Evolutionary conservation across 2,888 invertebrate genomes (phyloP).

Genomic region (Plagodis pulveraria): DNA sequence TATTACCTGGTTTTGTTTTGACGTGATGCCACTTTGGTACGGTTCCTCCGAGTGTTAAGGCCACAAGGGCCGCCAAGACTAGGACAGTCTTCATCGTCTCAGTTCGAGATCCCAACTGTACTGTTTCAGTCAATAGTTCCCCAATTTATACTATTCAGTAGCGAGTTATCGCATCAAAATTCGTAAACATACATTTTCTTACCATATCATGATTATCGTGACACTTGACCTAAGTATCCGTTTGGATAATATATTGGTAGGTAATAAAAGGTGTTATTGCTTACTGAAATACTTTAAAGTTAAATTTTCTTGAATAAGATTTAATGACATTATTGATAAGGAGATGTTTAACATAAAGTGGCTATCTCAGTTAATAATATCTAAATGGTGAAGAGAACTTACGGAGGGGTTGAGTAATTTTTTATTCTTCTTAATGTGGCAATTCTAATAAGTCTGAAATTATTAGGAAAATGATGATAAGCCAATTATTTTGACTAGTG

Average conservation of each 20-base stretch:
- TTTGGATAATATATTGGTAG: slow-evolving; percentile 4
- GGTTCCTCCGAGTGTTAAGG: slow-evolving; percentile 50
- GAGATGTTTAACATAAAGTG: too few relatives aligned
- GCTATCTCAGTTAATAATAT: too few relatives aligned
- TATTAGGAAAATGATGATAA: too few relatives aligned
- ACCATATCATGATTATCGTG: slow-evolving; percentile 13
- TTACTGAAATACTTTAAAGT: too few relatives aligned
- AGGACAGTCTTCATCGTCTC: slow-evolving; percentile 65
- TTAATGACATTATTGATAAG: too few relatives aligned
- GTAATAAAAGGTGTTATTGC: slow-evolving; percentile 5
- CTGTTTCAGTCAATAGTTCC: not conserved
- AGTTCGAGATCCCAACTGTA: slow-evolving; percentile 49
- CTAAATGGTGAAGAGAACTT: too few relatives aligned
- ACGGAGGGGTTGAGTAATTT: too few relatives aligned
- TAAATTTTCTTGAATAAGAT: too few relatives aligned
- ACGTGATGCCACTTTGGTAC: slow-evolving; percentile 33
- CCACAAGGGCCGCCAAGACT: slow-evolving; percentile 56
- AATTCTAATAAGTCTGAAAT: too few relatives aligned
- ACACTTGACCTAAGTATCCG: slow-evolving; percentile 6
- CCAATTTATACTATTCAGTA: slow-evolving; percentile 12
- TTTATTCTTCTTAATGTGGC: too few relatives aligned
- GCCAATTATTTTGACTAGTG: too few relatives aligned
- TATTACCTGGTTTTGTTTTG: slow-evolving; percentile 42
- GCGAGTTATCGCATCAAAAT: slow-evolving; percentile 7
- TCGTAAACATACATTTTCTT: slow-evolving; percentile 12